Base-by-base conservation (phyloP, 2,888 invertebrate genomes). In the Athetis lepigone region DNA sequence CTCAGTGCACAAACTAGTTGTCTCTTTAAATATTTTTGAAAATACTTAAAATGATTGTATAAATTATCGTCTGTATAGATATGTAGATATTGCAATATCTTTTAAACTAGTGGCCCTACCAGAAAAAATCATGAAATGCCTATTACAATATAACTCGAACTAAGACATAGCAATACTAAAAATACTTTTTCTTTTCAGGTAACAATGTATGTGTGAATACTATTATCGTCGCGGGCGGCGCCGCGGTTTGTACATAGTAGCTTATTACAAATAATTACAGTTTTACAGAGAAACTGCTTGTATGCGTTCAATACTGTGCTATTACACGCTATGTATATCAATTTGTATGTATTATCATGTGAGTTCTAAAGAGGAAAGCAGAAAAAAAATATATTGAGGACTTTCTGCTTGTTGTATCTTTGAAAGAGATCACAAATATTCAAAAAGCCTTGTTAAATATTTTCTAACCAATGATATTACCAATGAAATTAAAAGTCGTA, bases 211-310 rank as follows among this genome's bases (percentile, higher is more conserved):
- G 56, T 64, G 61, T 58, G 60, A 58, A 62, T 55, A 47, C 6
- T 54, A 49, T 64, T 33, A 16, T 29, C 68, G 79, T 80, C 81
- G 82, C 83, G 52, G 82, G 82, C 84, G 80, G 79, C 82, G 69
- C 51, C 66, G 54, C 54, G 40, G 25, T 73, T 47, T 75, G 75
- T 75, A 77, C 13, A 76, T 63, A 70, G 40, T 81, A 81, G 68
- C 71, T 76, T 77, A 75, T 66, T 64, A 65, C 70, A 64, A 46
- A 61, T 39, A 54, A 27, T 29, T 29, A 57, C 56, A 64, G 52
- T 69, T 58, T n/a, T 52, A 72, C 70, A 62, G 60, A 29, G 59
- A 58, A 78, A 62, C 64, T 51, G 36, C 55, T 40, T 52, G 56
- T 46, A 37, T 40, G 45, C 29, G 59, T 57, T 59, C 29, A 43